Conservation (phyloP, 2,888 invertebrate genomes). For the Busseola fusca region DNA sequence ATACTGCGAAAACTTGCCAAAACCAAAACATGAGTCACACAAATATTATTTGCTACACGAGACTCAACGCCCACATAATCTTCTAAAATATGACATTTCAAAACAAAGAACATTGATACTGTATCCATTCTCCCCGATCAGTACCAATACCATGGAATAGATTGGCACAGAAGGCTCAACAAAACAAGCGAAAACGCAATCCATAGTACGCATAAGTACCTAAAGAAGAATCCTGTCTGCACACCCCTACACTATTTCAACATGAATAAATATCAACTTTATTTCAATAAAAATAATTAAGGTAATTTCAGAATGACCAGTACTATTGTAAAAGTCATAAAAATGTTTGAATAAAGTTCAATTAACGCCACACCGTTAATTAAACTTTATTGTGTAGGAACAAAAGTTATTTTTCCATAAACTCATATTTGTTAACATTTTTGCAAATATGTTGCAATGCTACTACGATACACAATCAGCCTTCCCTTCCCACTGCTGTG, state of each 20-base stretch:
- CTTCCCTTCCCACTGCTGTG: not conserved
- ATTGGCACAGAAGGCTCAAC: constrained; percentile 4
- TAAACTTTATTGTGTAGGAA: too few relatives aligned
- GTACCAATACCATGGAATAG: not conserved
- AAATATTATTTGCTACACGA: constrained; percentile 18
- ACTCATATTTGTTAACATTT: too few relatives aligned
- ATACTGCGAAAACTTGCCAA: constrained; percentile 16
- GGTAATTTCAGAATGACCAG: too few relatives aligned
- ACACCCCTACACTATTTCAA: too few relatives aligned
- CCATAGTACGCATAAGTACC: not conserved
- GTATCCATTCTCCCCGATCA: not conserved
- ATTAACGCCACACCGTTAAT: too few relatives aligned
- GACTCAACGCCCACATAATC: constrained; percentile 10
- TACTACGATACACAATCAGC: not conserved
- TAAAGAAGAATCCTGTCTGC: too few relatives aligned
- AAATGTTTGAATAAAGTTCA: too few relatives aligned
- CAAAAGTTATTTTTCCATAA: too few relatives aligned
- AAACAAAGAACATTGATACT: constrained; percentile 47
- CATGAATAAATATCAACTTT: too few relatives aligned
- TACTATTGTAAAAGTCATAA: too few relatives aligned
- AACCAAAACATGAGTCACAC: constrained; percentile 17
- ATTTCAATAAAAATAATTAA: too few relatives aligned
- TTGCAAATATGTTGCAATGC: too few relatives aligned
- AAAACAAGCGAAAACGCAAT: not conserved
- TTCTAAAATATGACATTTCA: constrained; percentile 37